phyloP scores from a whole-genome alignment of 2,797 vertebrate species.

The Lepidocolaptes lacrymiger region DNA sequence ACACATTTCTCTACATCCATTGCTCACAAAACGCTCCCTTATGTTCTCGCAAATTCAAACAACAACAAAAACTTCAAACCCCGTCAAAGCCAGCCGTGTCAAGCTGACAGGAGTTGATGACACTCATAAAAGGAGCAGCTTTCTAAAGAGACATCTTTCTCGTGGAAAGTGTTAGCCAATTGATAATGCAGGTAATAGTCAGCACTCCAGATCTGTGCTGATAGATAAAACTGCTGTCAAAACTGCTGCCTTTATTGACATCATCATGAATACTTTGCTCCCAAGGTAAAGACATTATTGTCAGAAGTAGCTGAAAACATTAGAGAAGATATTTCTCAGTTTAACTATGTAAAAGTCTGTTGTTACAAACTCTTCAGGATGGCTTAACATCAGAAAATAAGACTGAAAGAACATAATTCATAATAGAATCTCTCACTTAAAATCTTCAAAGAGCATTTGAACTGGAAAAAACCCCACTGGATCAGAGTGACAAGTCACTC shows the following conservation, averaged over 20 bases:
- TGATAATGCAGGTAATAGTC: constrained; percentile 43
- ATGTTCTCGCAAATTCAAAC: constrained; percentile 8
- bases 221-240: constrained; percentile 50
- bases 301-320: constrained; percentile 10
- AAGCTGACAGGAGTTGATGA: constrained; percentile 46
- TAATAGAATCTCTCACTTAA: rapidly evolving
- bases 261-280: background rate
- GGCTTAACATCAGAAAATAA: background rate
- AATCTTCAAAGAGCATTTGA: background rate
- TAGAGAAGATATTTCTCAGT: background rate
- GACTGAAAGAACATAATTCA: background rate
- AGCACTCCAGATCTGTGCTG: constrained; percentile 2
- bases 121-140: constrained; percentile 35
- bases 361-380: background rate
- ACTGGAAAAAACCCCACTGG: background rate
- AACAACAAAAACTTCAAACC: constrained; percentile 4
- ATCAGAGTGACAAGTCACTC: background rate
- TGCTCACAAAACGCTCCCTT: background rate
- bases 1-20: background rate
- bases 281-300: background rate
- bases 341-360: background rate
- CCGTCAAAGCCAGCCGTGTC: background rate
- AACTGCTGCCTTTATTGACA: constrained; percentile 47
- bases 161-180: background rate
- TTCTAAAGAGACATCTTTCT: constrained; percentile 41